Conservation (phyloP, 2,888 invertebrate genomes). For the Cecidostiba fungosa region DNA sequence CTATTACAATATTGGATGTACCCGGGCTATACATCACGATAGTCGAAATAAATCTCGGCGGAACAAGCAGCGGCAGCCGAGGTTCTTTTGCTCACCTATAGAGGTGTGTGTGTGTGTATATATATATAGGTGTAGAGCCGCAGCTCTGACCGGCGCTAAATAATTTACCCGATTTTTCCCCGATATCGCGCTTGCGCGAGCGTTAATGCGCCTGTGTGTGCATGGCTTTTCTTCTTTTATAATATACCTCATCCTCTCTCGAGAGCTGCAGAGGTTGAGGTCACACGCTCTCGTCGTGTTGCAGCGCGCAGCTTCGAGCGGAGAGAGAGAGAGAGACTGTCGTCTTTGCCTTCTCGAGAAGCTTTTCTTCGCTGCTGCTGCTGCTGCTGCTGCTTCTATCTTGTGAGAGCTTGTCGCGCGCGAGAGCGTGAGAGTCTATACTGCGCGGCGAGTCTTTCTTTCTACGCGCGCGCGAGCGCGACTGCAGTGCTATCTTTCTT, state of each 20-base stretch:
- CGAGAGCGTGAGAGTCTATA: slow-evolving; percentile 18
- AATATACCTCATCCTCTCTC: neutral
- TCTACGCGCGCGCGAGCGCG: neutral
- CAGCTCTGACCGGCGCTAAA: slow-evolving; percentile 65
- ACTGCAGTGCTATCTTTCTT: slow-evolving; percentile 17
- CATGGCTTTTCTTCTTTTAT: neutral
- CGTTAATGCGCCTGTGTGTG: slow-evolving; percentile 5
- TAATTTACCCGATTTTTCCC: slow-evolving; percentile 70
- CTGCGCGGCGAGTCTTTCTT: neutral
- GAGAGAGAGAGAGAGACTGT: slow-evolving; percentile 8
- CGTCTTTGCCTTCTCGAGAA: neutral
- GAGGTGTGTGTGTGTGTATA: too few species aligned
- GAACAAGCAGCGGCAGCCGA: slow-evolving; percentile 75
- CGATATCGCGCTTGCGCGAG: slow-evolving; percentile 39
- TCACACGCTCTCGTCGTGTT: slow-evolving; percentile 13
- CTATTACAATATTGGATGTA: slow-evolving; percentile 79
- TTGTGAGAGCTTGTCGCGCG: neutral
- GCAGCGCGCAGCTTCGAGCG: neutral
- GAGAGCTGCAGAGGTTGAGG: slow-evolving; percentile 10
- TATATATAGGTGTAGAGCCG: too few species aligned
- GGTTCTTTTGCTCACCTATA: slow-evolving; percentile 5
- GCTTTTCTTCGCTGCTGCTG: slow-evolving; percentile 12
- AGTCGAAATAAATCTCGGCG: slow-evolving; percentile 78
- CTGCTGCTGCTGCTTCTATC: neutral
- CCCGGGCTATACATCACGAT: slow-evolving; percentile 77